phyloP scores from a whole-genome alignment of 1,140 invertebrate genomes.

The Scylla paramamosain region DNA sequence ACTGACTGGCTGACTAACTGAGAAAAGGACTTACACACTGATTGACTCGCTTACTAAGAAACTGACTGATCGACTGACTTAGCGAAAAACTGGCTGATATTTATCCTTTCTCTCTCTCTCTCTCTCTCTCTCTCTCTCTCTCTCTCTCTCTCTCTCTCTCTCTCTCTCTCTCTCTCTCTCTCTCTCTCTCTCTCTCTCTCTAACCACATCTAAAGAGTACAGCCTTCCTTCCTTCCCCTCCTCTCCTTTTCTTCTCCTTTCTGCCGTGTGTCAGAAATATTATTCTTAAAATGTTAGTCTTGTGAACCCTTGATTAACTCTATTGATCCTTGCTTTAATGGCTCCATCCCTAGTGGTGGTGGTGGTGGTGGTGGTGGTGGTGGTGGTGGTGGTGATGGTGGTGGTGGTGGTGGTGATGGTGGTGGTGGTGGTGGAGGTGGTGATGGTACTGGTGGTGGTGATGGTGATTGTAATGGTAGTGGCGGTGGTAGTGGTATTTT shows the following conservation, averaged over 20 bases:
- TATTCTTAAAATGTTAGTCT: neutral
- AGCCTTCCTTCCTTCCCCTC: neutral
- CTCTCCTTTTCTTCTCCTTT: neutral
- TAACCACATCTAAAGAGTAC: too few species aligned
- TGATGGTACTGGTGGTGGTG: neutral
- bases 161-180: neutral
- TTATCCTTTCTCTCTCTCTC: neutral
- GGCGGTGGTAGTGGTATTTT: neutral
- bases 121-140: neutral
- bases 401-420: too few species aligned
- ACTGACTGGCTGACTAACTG: too few species aligned
- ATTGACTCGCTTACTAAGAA: too few species aligned
- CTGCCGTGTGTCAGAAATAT: constrained; percentile 2
- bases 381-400: neutral
- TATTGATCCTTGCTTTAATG: too few species aligned
- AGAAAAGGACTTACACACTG: too few species aligned
- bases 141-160: constrained; percentile 17
- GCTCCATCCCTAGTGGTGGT: neutral
- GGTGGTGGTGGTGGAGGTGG: too few species aligned
- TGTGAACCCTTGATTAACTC: too few species aligned
- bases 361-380: constrained; percentile 39
- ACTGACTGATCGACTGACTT: too few species aligned
- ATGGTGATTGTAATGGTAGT: neutral
- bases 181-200: neutral
- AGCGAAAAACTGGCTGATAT: neutral